Percentiles rank a stretch among this genome's conserved stretches.
Evolutionary conservation across 53 echinoderm and acorn worm genomes (phyloP).

Genomic region (Apostichopus leukothele): DNA sequence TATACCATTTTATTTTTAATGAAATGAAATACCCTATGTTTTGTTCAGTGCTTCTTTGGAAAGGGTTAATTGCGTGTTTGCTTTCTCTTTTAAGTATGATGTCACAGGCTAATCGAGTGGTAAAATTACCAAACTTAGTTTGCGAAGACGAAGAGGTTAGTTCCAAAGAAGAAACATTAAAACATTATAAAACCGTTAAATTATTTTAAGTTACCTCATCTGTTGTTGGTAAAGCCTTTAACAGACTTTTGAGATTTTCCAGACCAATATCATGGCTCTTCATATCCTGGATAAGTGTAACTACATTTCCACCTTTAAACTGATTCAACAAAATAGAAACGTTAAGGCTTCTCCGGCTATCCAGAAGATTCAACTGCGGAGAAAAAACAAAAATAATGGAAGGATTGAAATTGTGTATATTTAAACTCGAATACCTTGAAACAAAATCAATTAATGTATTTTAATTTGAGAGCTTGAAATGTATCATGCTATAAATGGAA

Average conservation of each 20-base stretch:
- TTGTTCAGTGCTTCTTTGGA: too few relatives aligned
- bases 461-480: too few relatives aligned
- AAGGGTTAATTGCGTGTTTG: too few relatives aligned
- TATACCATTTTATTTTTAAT: too few relatives aligned
- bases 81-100: too few relatives aligned
- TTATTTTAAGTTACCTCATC: conserved; percentile 70
- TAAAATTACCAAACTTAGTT: too few relatives aligned
- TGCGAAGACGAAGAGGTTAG: too few relatives aligned
- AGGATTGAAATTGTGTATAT: too few relatives aligned
- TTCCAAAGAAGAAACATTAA: not conserved
- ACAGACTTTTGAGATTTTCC: conserved; percentile 86
- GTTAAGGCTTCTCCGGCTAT: conserved; percentile 84
- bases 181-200: not conserved
- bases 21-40: too few relatives aligned
- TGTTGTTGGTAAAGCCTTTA: conserved; percentile 83
- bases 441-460: not conserved
- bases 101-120: too few relatives aligned
- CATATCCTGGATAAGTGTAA: conserved; percentile 71
- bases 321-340: conserved; percentile 91
- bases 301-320: conserved; percentile 79
- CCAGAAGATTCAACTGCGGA: conserved; percentile 82
- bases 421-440: too few relatives aligned
- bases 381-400: not conserved
- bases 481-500: too few relatives aligned
- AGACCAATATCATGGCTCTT: conserved; percentile 76